Percentiles rank a stretch among this genome's conserved stretches.
Conservation (phyloP, 1,140 invertebrate species). For the Coelopa frigida region DNA sequence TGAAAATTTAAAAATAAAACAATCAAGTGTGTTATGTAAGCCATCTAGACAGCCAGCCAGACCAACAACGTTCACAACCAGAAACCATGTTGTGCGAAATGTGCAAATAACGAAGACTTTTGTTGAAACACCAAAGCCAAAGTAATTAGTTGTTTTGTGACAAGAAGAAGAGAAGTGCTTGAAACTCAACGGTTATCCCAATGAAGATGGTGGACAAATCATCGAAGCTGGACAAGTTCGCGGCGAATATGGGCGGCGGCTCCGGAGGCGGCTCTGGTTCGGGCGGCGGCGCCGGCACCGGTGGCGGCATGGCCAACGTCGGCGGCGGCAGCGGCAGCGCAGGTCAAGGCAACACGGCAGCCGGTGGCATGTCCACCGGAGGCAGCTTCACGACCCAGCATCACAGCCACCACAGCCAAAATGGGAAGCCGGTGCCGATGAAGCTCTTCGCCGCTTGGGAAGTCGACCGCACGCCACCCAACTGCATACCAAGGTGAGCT, state of each 20-base stretch:
- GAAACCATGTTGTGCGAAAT: too few species aligned
- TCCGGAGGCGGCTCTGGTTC: conserved; percentile 12
- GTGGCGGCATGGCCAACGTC: conserved; percentile 9
- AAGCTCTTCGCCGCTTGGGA: conserved; percentile 97
- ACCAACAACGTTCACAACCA: too few species aligned
- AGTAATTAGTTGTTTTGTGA: too few species aligned
- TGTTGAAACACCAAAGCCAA: too few species aligned
- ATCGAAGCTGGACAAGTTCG: conserved; percentile 41
- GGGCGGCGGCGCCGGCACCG: conserved; percentile 9
- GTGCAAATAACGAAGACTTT: too few species aligned
- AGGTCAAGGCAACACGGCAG: conserved; percentile 11
- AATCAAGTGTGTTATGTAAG: too few species aligned
- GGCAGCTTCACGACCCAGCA: background rate
- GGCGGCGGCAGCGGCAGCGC: conserved; percentile 9
- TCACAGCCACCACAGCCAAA: conserved; percentile 17
- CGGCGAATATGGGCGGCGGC: conserved; percentile 23
- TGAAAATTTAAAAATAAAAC: too few species aligned
- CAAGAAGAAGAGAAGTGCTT: background rate
- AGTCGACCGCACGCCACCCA: conserved; percentile 91
- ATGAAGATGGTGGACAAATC: conserved; percentile 45
- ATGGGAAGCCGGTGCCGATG: conserved; percentile 84
- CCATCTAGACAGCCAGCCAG: too few species aligned
- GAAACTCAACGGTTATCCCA: conserved; percentile 7
- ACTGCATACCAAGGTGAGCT: conserved; percentile 91
- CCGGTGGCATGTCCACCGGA: conserved; percentile 9